Evolutionary conservation across 92 coral and sea anemone genomes (phyloP).

Genomic region (Zoanthus solanderi): DNA sequence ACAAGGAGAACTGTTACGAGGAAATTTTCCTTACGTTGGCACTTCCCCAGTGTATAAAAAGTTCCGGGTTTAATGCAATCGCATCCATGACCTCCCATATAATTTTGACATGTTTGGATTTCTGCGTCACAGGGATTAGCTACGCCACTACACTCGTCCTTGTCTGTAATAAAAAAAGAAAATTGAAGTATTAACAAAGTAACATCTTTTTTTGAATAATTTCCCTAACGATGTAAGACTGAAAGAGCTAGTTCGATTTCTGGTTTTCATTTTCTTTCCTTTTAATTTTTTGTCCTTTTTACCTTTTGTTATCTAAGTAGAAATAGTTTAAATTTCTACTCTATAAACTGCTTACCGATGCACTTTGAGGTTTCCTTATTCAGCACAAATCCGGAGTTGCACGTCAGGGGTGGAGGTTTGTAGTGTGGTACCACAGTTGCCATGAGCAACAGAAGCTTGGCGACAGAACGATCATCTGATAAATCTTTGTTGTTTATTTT

Average conservation of each 20-base stretch:
- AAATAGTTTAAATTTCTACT: not conserved
- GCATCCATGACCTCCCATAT: conserved; percentile 79
- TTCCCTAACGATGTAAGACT: not conserved
- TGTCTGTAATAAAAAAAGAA: conserved; percentile 54
- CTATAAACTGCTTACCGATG: not conserved
- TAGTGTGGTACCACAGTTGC: conserved; percentile 35
- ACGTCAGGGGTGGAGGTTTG: conserved; percentile 33
- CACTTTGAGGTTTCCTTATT: conserved; percentile 27
- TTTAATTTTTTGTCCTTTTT: too few relatives aligned
- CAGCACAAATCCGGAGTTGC: conserved; percentile 15
- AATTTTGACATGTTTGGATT: conserved; percentile 78
- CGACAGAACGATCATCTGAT: conserved; percentile 22
- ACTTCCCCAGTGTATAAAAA: not conserved
- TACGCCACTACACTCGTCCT: conserved; percentile 61
- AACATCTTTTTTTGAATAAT: not conserved
- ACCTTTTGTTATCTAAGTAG: too few relatives aligned
- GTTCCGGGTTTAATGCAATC: conserved; percentile 75
- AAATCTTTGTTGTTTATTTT: conserved; percentile 12
- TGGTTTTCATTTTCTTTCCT: too few relatives aligned
- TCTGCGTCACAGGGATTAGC: conserved; percentile 50
- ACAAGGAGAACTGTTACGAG: not conserved
- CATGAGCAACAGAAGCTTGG: conserved; percentile 14
- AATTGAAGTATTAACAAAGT: not conserved
- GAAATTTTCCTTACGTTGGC: conserved; percentile 3
- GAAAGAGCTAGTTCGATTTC: too few relatives aligned